Evolutionary conservation across 2,888 invertebrate species (phyloP), one percentile per base, ranked within the genome.

Genomic region (Drosophila tripunctata): DNA sequence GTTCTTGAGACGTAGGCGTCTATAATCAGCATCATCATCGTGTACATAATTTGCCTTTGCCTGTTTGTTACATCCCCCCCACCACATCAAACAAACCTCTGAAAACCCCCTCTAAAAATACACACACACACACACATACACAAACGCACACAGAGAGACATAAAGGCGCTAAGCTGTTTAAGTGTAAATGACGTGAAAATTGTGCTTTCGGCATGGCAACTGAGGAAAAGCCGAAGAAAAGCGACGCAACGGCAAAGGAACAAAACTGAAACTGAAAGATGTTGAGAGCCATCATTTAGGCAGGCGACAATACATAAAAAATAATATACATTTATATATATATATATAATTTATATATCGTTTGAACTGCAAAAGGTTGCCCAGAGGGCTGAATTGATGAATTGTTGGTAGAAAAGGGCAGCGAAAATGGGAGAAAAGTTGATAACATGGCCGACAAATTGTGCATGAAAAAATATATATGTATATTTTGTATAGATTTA

Each of bases 131-230:
- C 1, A 44, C 27, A n/a, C 36, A 6, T 15, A 33, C 55, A 24
- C 31, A 8, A 17, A 45, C 4, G 44, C 33, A n/a, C 21, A 40
- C 52, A 43, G 35, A 5, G 10, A 45, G 6, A 48, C 38, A 54
- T 27, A 52, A 21, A n/a, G 63, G 73, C 74, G 65, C 72, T 82
- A 83, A 75, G 77, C 72, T 83, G 83, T 85, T 85, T 77, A 85
- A 87, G 83, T 79, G 86, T 85, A 84, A 87, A 87, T 85, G 83
- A 77, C 72, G 83, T 86, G 84, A 82, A 83, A 86, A 86, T 73
- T 77, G 67, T 66, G 15, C 47, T 44, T 27, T 35, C 21, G 56
- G 73, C n/a, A 52, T 54, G 57, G 33, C 58, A 61, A 41, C 27
- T 31, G 47, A 51, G 47, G n/a, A 40, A 45, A 45, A 24, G 66